Conservation (phyloP, 2,888 invertebrate genomes). For the Caenorhabditis wallacei region DNA sequence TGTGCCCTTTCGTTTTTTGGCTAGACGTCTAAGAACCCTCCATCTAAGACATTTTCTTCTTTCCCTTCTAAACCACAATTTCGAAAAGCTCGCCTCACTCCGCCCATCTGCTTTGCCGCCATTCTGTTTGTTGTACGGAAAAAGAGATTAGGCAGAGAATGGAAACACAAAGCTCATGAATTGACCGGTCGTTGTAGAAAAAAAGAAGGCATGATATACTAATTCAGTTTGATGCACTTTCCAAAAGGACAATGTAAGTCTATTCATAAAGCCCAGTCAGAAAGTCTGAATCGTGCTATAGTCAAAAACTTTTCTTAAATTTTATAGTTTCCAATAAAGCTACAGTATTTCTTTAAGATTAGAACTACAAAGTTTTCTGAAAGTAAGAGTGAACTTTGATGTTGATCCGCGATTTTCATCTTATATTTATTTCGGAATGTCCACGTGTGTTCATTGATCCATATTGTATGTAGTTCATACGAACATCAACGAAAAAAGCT, state of each 20-base stretch:
- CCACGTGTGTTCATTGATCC: too few relatives aligned
- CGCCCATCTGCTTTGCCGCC: not conserved
- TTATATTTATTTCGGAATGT: too few relatives aligned
- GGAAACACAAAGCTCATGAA: slow-evolving; percentile 43
- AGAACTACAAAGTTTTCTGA: too few relatives aligned
- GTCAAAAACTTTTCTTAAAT: not conserved
- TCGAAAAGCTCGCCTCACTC: slow-evolving; percentile 7
- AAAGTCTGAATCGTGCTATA: too few relatives aligned
- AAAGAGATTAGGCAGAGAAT: slow-evolving; percentile 42
- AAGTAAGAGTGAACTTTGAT: too few relatives aligned
- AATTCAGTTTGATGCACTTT: not conserved
- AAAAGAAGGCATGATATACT: not conserved
- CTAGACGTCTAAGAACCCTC: not conserved
- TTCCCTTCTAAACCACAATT: slow-evolving; percentile 15
- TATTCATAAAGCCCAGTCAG: not conserved
- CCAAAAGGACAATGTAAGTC: not conserved
- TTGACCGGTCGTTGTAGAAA: slow-evolving; percentile 21
- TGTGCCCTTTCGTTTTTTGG: not conserved
- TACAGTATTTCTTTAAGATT: too few relatives aligned
- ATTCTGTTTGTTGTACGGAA: slow-evolving; percentile 42
- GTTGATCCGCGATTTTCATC: too few relatives aligned
- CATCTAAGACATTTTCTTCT: slow-evolving; percentile 11
- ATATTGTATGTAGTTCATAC: not conserved
- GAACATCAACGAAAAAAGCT: not conserved
- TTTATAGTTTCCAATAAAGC: not conserved